phyloP scores from a whole-genome alignment of 2,113 vertebrate species.

The Gracilinanus agilis region DNA sequence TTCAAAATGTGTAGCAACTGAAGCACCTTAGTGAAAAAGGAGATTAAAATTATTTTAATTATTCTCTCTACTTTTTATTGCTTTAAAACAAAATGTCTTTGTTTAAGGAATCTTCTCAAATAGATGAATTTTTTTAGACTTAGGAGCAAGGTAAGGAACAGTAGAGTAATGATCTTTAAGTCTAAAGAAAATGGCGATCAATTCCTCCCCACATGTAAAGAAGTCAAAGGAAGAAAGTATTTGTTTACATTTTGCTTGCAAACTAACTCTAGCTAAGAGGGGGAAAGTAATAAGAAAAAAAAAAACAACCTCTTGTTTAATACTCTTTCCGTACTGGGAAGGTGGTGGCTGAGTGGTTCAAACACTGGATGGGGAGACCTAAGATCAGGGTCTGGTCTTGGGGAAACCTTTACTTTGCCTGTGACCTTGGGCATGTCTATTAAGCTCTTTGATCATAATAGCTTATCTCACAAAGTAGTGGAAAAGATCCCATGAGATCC shows the following conservation, averaged over 20 bases:
- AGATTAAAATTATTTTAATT: conserved; percentile 20
- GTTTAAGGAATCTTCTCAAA: neutral
- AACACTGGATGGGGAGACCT: neutral
- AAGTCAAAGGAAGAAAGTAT: neutral
- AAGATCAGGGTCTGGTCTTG: neutral
- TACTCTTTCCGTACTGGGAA: neutral
- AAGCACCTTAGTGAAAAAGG: neutral
- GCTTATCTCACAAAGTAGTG: neutral
- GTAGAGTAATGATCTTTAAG: neutral
- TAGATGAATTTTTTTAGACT: neutral
- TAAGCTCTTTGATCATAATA: neutral
- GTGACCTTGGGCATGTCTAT: neutral
- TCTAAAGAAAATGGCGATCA: neutral
- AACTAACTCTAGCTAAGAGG: neutral
- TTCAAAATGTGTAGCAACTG: neutral
- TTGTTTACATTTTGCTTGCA: neutral
- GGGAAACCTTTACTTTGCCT: neutral
- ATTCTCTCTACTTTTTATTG: neutral
- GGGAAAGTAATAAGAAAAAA: neutral
- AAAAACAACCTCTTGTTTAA: neutral
- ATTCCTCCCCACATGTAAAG: neutral
- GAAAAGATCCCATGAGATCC: neutral
- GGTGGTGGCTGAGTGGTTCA: neutral
- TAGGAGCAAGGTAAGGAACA: neutral
- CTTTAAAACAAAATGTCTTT: conserved; percentile 5